These are phyloP conservation scores for Heteronetta atricapilla DNA, from an alignment of 2,113 vertebrate genomes.

Conservation along the genomic window DNA sequence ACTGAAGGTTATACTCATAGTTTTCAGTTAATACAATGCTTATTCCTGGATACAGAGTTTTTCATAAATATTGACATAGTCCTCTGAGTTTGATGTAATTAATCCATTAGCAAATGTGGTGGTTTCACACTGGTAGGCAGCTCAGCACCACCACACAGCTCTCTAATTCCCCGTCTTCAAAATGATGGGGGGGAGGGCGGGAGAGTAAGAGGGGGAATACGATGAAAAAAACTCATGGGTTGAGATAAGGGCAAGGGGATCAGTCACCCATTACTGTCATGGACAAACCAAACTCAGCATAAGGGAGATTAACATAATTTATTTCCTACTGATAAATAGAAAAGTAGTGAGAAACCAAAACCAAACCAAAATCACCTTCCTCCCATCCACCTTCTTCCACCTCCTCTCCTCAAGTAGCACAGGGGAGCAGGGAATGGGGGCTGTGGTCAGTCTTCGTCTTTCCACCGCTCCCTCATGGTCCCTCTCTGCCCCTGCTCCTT, in stretches of 20 bases:
- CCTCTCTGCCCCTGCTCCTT: no score
- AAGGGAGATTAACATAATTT: background rate
- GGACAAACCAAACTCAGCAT: background rate
- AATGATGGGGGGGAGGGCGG: background rate
- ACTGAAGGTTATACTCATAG: background rate
- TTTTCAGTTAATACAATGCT: background rate
- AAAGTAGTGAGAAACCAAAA: background rate
- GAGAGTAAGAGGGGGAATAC: no score
- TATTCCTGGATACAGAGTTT: slow-evolving; percentile 12
- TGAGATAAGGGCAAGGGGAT: background rate
- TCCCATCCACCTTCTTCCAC: no score
- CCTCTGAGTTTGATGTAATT: background rate
- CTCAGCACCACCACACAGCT: background rate
- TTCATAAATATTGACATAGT: slow-evolving; percentile 15
- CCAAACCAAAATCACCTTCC: background rate
- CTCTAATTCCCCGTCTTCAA: background rate
- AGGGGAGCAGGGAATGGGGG: background rate
- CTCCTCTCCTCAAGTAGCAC: background rate
- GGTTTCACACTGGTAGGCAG: background rate
- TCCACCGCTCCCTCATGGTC: no score
- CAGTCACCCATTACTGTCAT: background rate
- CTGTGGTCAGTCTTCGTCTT: no score
- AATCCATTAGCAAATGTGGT: background rate
- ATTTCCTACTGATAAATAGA: background rate
- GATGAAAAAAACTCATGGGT: background rate